Percentiles rank a stretch among this genome's conserved stretches.
Evolutionary conservation across 2,888 invertebrate genomes (phyloP).

Genomic region (Oscheius sp.): DNA sequence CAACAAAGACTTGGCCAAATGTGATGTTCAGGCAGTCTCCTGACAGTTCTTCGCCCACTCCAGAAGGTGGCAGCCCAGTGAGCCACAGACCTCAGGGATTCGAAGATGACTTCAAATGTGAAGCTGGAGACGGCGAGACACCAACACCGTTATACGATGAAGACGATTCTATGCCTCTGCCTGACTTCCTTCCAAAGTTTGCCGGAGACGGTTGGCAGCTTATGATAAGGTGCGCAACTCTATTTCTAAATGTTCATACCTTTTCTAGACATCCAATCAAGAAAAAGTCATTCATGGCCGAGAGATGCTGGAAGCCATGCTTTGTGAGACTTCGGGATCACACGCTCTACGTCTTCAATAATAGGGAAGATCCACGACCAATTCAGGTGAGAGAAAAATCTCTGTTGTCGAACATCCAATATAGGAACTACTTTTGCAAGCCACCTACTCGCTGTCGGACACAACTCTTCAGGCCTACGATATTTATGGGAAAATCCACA

Average conservation of each 20-base stretch:
- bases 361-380: constrained; percentile 50
- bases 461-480: constrained; percentile 88
- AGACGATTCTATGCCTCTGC: constrained; percentile 89
- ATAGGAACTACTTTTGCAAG: constrained; percentile 70
- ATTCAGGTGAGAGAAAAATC: constrained; percentile 32
- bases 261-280: constrained; percentile 89
- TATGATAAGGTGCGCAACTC: constrained; percentile 44
- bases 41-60: constrained; percentile 68
- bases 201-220: constrained; percentile 88
- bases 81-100: constrained; percentile 67
- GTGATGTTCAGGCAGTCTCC: constrained; percentile 51
- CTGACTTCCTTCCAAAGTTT: constrained; percentile 86
- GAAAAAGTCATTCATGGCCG: constrained; percentile 83
- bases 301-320: constrained; percentile 93
- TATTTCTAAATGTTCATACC: background rate
- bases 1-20: background rate
- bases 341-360: constrained; percentile 79
- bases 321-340: constrained; percentile 87
- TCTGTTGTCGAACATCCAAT: constrained; percentile 20
- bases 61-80: constrained; percentile 70
- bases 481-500: constrained; percentile 98
- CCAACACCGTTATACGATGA: constrained; percentile 84
- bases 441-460: constrained; percentile 76
- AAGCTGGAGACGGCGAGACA: constrained; percentile 46
- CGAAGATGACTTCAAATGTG: constrained; percentile 71